Percentiles rank a stretch among this genome's conserved stretches.
Conservation (phyloP, 2,888 invertebrate genomes). For the Lithophane ornitopus region DNA sequence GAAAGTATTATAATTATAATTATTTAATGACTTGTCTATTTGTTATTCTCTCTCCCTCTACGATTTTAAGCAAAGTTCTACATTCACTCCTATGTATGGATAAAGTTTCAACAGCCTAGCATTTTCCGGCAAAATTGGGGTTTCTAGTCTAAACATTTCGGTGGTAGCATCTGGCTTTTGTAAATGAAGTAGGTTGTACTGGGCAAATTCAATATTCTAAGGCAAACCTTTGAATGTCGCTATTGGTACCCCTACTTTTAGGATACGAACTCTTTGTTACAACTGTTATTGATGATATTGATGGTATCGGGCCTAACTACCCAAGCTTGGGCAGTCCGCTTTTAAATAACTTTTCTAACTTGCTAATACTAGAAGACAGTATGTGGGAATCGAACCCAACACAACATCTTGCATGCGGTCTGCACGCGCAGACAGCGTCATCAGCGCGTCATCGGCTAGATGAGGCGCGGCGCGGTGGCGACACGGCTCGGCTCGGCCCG, state of each 20-base stretch:
- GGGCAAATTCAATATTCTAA: constrained; percentile 23
- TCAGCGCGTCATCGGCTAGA: too few relatives aligned
- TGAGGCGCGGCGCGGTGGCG: too few relatives aligned
- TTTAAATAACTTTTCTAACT: too few relatives aligned
- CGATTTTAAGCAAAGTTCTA: constrained; percentile 11
- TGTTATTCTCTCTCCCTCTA: not conserved
- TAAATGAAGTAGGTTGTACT: constrained; percentile 38
- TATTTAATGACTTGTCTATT: not conserved
- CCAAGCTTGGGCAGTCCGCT: too few relatives aligned
- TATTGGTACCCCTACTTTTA: not conserved
- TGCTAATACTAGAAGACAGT: not conserved
- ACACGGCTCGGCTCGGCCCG: too few relatives aligned
- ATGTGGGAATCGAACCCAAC: too few relatives aligned
- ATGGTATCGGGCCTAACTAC: too few relatives aligned
- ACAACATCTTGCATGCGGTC: too few relatives aligned
- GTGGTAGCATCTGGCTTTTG: constrained; percentile 49
- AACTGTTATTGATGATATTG: not conserved
- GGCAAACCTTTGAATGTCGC: not conserved
- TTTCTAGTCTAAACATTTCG: constrained; percentile 35
- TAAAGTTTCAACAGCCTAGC: constrained; percentile 17
- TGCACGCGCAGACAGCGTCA: too few relatives aligned
- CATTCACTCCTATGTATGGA: not conserved
- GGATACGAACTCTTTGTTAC: not conserved
- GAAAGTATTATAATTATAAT: too few relatives aligned
- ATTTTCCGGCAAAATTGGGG: constrained; percentile 13